Conservation (phyloP, 2,888 invertebrate genomes). For the Patella caerulea region DNA sequence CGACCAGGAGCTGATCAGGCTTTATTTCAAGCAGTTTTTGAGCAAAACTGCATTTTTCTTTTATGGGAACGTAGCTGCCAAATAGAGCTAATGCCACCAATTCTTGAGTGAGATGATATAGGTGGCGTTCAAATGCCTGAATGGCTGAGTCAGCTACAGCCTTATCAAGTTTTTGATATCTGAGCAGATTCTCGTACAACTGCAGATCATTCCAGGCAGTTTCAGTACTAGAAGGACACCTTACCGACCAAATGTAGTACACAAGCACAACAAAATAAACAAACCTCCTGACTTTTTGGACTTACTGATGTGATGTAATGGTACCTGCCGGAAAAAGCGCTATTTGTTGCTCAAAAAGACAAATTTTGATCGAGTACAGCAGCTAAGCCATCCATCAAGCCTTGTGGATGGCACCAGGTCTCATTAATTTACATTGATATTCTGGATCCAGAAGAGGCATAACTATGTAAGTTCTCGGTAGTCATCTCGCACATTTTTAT, state of each 20-base stretch:
- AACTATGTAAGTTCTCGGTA: not conserved
- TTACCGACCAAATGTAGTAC: not conserved
- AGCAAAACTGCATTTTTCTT: not conserved
- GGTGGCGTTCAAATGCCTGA: not conserved
- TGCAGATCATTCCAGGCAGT: not conserved
- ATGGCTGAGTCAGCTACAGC: not conserved
- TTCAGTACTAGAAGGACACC: not conserved
- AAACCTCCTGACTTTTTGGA: not conserved
- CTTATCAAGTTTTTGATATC: not conserved
- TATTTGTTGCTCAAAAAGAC: not conserved
- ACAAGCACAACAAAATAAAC: not conserved
- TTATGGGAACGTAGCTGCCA: not conserved
- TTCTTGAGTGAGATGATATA: not conserved
- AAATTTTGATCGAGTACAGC: not conserved
- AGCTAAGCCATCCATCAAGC: not conserved
- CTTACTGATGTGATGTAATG: not conserved
- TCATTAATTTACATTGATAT: not conserved
- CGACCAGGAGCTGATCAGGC: not conserved
- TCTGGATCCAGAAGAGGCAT: not conserved
- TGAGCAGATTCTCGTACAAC: not conserved
- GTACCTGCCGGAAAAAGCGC: not conserved
- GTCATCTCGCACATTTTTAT: no score
- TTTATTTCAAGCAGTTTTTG: not conserved
- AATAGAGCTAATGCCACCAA: not conserved
- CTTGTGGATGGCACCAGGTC: not conserved